Evolutionary conservation across 2,888 invertebrate species (phyloP).

Genomic region (Ctena decussata): DNA sequence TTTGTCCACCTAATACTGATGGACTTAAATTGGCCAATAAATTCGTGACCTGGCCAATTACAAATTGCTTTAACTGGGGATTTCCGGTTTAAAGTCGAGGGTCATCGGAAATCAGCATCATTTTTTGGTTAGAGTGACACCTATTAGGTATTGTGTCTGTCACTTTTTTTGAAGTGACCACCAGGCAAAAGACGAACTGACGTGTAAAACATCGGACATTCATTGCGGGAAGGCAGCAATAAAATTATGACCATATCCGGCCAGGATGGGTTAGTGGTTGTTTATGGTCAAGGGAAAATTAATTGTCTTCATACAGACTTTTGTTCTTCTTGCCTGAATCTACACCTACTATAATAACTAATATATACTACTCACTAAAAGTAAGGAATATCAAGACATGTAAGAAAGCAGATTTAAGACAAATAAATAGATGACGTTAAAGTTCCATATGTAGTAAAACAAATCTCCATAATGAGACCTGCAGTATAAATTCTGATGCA

Average conservation of each 20-base stretch:
- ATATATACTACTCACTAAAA: too few relatives aligned
- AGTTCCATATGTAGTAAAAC: too few relatives aligned
- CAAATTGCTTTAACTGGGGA: neutral
- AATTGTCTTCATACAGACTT: too few relatives aligned
- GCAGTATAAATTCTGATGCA: too few relatives aligned
- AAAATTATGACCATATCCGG: slow-evolving; percentile 15
- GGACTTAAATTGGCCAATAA: slow-evolving; percentile 12
- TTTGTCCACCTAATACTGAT: neutral
- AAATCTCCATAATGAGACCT: too few relatives aligned
- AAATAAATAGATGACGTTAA: too few relatives aligned
- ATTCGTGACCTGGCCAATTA: neutral
- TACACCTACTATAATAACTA: too few relatives aligned
- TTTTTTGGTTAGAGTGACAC: neutral
- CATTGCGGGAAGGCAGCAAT: neutral
- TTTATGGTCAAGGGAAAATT: too few relatives aligned
- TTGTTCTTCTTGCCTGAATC: too few relatives aligned
- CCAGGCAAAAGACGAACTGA: neutral
- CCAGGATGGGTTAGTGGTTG: neutral
- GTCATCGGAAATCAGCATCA: slow-evolving; percentile 28
- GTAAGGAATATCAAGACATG: too few relatives aligned
- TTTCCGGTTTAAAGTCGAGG: slow-evolving; percentile 13
- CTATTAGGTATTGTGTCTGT: neutral
- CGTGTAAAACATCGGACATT: neutral
- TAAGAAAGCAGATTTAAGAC: too few relatives aligned
- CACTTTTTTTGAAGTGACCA: neutral